These are phyloP conservation scores for Apis cerana DNA, from an alignment of 1,140 invertebrate genomes.

Conservation along the genomic window DNA sequence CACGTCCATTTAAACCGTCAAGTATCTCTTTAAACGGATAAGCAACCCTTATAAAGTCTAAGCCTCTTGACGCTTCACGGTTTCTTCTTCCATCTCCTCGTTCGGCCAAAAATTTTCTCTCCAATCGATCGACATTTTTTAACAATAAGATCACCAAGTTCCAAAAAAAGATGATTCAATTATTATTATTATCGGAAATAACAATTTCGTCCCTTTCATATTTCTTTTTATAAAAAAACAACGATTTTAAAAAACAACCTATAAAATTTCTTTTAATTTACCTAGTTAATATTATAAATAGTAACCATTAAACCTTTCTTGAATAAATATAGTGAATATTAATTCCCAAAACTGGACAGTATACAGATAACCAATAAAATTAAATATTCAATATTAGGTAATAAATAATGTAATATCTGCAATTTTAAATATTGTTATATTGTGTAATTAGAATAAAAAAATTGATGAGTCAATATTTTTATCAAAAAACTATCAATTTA, in stretches of 20 bases:
- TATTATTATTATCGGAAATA: too few species aligned
- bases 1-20: slow-evolving; percentile 39
- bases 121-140: too few species aligned
- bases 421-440: background rate
- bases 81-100: background rate
- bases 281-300: background rate
- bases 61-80: slow-evolving; percentile 7
- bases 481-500: background rate
- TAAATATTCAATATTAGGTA: background rate
- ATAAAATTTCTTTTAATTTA: background rate
- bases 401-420: background rate
- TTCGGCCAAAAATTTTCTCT: too few species aligned
- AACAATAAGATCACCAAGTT: background rate
- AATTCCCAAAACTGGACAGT: background rate
- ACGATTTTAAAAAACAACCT: background rate
- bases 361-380: background rate
- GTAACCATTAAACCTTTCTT: background rate
- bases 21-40: slow-evolving; percentile 45
- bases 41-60: slow-evolving; percentile 14
- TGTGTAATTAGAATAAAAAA: background rate
- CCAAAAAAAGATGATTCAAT: too few species aligned
- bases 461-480: background rate
- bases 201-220: too few species aligned
- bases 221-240: too few species aligned
- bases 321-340: background rate